Base-by-base conservation (phyloP, 2,888 invertebrate genomes). In the Crepidodera aurea region DNA sequence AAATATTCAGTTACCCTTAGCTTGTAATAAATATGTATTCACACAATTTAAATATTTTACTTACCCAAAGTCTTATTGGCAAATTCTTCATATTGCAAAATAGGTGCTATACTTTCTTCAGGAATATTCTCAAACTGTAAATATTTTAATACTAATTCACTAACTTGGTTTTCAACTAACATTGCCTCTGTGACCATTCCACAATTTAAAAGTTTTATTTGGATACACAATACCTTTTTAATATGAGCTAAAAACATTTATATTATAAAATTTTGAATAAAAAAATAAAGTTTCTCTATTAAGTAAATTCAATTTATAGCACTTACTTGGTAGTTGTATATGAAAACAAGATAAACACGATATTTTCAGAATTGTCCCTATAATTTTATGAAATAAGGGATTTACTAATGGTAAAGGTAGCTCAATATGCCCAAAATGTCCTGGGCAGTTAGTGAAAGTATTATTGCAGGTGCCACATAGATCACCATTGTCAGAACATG, bases 351-450 rank as follows among this genome's bases (percentile, higher is more conserved):
- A 82, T 3, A 91, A 78, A 75, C 95, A 95, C 15, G 87, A 85
- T 1, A 90, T 82, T 65, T 87, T 85, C 51, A 94, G 83, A 6
- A 94, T 78, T 1, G 84, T 85, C 57, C 85, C 86, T 13, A 97
- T 83, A 25, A 87, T 84, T 74, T 89, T 90, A 66, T 92, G 89
- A 75, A 95, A 94, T 46, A 98, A 77, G 0, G 98, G 98, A 84
- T 98, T 98, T 60, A 93, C 89, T 0, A 95, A 92, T 0, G 94
- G 89, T 8, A 97, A 82, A 0, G 94, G 93, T 1, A 99, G 83
- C 69, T 92, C 91, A 66, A 99, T 96, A 77, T 97, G 94, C 0
- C 98, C 98, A 80, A 95, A 90, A 81, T 99, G 99, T 0, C 99
- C 99, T 0, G 91, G 88, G 77, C 98, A 98, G 65, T 86, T 83